Base-by-base conservation (phyloP, 53 echinoderm and acorn worm species). In the Echinometra lucunter region DNA sequence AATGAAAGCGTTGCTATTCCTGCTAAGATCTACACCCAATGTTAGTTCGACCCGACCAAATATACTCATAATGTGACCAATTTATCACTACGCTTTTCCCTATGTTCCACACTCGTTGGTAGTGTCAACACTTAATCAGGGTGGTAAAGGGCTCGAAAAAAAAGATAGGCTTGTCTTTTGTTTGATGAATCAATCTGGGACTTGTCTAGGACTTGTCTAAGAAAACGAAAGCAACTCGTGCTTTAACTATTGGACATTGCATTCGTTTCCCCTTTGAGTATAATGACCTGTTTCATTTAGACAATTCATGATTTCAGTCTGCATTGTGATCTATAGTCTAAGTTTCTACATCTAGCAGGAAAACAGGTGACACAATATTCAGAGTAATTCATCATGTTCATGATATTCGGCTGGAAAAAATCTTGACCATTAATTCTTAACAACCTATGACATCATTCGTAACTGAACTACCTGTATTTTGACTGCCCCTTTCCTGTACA, bases 1-100 rank as follows among this genome's bases (percentile, higher is more conserved):
- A 89, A 89, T 89, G 37, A 60, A 63, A 21, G 57, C 23, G 89
- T 58, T 40, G 89, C 19, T 58, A 34, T 35, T 89, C 89, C 19
- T 37, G 57, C 60, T 89, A 58, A 40, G 37, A 38, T 89, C 89
- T 21, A 60, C 89, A 89, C 89, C 44, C 85, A 47, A n/a, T 85
- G 85, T 85, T 47, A 85, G 85, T 49, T 85, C n/a, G 12, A 85
- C 49, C 47, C 85, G 21, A 28, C 85, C 45, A 49, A 47, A 85
- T 85, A 85, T 85, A 30, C 28, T 21, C 30, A 49, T 47, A 85
- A 85, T 45, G 85, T 85, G 85, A 21, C 85, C 45, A 78, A 78
- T 78, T 78, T 40, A 78, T 78, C 78, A 78, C 42, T 38, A 15
- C 21, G 0, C 19, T 5, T 6, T 18, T 78, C 13, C 5, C 78